Base-by-base conservation (phyloP, 2,113 vertebrate genomes). In the Urocitellus parryii region DNA sequence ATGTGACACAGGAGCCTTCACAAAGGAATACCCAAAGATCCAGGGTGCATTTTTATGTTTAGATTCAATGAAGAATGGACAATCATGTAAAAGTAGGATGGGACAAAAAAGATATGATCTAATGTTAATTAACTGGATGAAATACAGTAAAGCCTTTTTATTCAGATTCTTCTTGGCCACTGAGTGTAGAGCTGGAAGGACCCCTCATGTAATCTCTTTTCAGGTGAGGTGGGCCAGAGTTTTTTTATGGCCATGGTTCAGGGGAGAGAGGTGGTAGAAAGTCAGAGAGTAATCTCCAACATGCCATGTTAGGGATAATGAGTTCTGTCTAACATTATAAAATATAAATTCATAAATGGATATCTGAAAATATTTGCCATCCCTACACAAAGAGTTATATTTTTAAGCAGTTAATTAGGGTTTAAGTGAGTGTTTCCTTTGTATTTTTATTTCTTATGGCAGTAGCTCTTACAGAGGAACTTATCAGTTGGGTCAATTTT, bases 391-490 rank as follows among this genome's bases (percentile, higher is more conserved):
- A 27, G 45, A 92, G 27, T 56, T 91, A 24, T 6, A 68, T 67
- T 63, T 90, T 79, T 79, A 63, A 95, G 20, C 45, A 83, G 63
- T 86, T 58, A 79, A 37, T 81, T 61, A 88, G 70, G 42, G 83
- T 97, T 82, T 78, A 73, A 82, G 3, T 72, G 34, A 83, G 0
- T 53, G 14, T 24, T 90, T 88, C n/a, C 45, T 79, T 93, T 74
- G 61, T 20, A n/a, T 86, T 45, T 56, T 39, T 53, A 5, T 58
- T 83, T 95, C 58, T 81, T 86, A 32, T 90, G 25, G 10, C 48
- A 78, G 63, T 73, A 90, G 32, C 70, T 83, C 45, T 90, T 87
- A 86, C 11, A 92, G 89, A 90, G 51, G 37, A 81, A 45, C 18
- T 13, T 45, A 42, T 24, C 9, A 34, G 42, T 94, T 42, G 61